Evolutionary conservation across 2,113 vertebrate species (phyloP), one percentile per base, ranked within the genome.

Genomic region (Cranoglanis bouderius): DNA sequence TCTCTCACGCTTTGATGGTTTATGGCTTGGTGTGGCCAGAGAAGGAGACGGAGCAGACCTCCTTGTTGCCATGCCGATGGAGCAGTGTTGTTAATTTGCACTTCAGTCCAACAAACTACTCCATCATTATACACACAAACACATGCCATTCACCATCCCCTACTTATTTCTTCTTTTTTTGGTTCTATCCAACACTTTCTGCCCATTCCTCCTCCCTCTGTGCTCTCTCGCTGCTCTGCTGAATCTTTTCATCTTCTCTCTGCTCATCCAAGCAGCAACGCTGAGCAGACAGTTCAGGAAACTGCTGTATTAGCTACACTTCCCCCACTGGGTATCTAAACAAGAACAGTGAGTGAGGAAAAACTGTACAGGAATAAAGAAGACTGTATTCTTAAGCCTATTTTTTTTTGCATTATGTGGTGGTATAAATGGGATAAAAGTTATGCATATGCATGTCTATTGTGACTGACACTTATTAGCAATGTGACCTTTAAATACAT

Each of bases 41-140:
- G 67, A 88, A 87, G 78, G 89, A 94, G 93, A 91, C 91, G 19
- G n/a, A 92, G 88, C 91, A 91, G 91, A 93, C 93, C 92, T 89
- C n/a, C 90, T 92, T 87, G 93, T 94, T 84, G 91, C 82, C 92
- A 93, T 94, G 93, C 49, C 93, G 91, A 94, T 93, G 46, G 89
- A 63, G 53, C 89, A 89, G 88, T 94, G 93, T 94, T 95, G 94
- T 93, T 91, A 92, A 86, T 90, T n/a, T 88, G 84, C 49, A 90
- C 80, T 88, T 81, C 3, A 87, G 90, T 92, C 93, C 95, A 93
- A 91, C 61, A 67, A 67, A 81, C 40, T 35, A 26, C 57, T 65
- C 57, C 57, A 63, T 46, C 40, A 49, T 78, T 80, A 24, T 12
- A 78, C 74, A 46, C 55, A 65, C 26, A 63, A 84, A n/a, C 57